Conservation (phyloP, 2,888 invertebrate species). For the Drosophila nigricruria region DNA sequence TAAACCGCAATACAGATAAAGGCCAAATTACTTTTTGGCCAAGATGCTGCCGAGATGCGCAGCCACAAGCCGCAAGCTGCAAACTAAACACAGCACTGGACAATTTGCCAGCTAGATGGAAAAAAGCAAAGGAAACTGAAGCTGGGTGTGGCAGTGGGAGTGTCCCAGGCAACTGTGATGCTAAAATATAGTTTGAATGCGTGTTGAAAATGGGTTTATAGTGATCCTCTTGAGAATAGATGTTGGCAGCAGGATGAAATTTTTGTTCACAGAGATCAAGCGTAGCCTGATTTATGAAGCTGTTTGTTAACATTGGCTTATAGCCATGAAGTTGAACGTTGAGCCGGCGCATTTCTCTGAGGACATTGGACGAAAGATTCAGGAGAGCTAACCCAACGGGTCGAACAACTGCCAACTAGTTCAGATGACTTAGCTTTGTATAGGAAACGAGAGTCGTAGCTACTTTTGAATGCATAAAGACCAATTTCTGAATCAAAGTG, state of each 20-base stretch:
- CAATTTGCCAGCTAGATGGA: constrained; percentile 24
- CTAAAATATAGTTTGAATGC: constrained; percentile 55
- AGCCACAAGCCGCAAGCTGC: constrained; percentile 69
- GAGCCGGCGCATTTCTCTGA: constrained; percentile 11
- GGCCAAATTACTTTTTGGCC: constrained; percentile 81
- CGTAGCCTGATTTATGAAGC: constrained; percentile 60
- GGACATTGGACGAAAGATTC: constrained; percentile 8
- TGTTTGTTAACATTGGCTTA: constrained; percentile 42
- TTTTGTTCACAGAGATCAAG: constrained; percentile 41
- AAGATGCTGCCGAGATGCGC: constrained; percentile 67
- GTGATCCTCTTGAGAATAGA: constrained; percentile 66
- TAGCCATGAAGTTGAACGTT: constrained; percentile 17
- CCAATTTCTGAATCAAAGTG: neutral
- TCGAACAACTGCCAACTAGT: neutral
- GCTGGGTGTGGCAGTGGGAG: neutral
- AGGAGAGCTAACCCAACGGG: neutral
- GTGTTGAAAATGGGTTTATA: constrained; percentile 64
- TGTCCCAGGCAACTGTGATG: constrained; percentile 12
- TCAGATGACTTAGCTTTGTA: too few species aligned
- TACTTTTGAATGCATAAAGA: neutral
- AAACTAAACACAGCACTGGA: constrained; percentile 66
- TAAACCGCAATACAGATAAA: constrained; percentile 79
- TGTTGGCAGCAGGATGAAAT: constrained; percentile 15
- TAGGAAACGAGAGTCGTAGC: neutral
- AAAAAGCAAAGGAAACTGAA: neutral